phyloP scores from a whole-genome alignment of 2,888 invertebrate genomes.

The Bellardia pandia region DNA sequence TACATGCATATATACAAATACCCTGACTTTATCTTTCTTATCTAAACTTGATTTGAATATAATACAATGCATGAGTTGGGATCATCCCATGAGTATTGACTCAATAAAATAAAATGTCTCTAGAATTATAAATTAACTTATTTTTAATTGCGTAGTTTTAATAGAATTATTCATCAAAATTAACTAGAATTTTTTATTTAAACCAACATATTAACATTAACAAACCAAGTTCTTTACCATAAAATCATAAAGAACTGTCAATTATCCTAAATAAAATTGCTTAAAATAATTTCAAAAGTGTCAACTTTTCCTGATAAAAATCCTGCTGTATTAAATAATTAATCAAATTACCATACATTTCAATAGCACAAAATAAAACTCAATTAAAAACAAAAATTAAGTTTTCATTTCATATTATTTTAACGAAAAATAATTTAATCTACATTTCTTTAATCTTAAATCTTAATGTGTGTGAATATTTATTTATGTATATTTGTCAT shows the following conservation, averaged over 20 bases:
- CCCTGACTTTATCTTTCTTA: too few relatives aligned
- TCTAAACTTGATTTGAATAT: too few relatives aligned
- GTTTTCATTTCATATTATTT: not conserved
- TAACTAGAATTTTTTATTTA: too few relatives aligned
- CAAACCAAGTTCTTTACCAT: not conserved
- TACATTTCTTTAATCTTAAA: slow-evolving; percentile 14
- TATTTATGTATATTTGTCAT: not conserved
- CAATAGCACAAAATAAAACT: not conserved
- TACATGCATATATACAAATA: too few relatives aligned
- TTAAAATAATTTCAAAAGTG: not conserved
- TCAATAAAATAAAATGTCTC: too few relatives aligned
- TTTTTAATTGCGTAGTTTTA: too few relatives aligned
- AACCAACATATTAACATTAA: too few relatives aligned
- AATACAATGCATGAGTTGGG: too few relatives aligned
- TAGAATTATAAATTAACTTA: too few relatives aligned
- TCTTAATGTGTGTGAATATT: not conserved
- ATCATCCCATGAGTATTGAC: too few relatives aligned
- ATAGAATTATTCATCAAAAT: too few relatives aligned
- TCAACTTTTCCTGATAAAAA: not conserved
- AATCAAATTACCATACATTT: not conserved
- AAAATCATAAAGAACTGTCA: not conserved
- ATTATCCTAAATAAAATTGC: not conserved
- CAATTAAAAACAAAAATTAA: not conserved
- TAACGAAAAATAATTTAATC: slow-evolving; percentile 4
- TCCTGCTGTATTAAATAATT: not conserved